A percentile compares a stretch with the other conserved stretches of the same genome.
Evolutionary conservation across 2,797 vertebrate genomes (phyloP).

Genomic region (Platyrinchus mystaceus): DNA sequence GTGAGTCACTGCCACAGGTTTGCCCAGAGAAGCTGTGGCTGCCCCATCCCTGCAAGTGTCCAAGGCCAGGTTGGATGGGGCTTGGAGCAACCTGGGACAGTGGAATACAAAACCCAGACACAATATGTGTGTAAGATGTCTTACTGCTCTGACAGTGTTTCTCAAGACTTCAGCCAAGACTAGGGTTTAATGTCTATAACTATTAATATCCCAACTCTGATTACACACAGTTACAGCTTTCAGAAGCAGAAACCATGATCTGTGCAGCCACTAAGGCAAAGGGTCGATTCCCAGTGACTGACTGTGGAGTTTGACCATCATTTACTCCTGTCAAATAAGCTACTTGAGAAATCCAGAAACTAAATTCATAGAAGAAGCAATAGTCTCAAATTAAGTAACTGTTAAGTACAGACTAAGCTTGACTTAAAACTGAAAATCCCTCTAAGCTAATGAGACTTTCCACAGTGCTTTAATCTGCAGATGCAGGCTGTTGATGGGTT

Average conservation of each 20-base stretch:
- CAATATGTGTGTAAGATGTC: neutral
- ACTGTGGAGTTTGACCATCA: neutral
- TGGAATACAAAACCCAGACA: neutral
- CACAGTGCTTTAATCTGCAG: neutral
- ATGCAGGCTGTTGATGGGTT: neutral
- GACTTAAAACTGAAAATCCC: neutral
- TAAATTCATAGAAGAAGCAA: neutral
- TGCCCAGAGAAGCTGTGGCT: neutral
- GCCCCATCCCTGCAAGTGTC: neutral
- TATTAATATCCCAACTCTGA: neutral
- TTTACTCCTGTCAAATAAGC: neutral
- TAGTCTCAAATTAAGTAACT: neutral
- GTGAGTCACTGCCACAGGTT: neutral
- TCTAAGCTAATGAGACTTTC: neutral
- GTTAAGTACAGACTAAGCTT: neutral
- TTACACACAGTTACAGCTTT: neutral
- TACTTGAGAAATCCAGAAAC: neutral
- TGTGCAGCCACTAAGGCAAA: neutral
- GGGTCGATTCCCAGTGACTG: neutral
- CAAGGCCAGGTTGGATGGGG: neutral
- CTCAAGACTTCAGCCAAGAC: neutral
- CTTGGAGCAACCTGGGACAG: neutral
- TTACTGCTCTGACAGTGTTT: neutral
- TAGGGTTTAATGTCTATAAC: neutral
- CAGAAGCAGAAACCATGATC: neutral